Evolutionary conservation across 1,140 invertebrate species (phyloP), one percentile per base, ranked within the genome.

Genomic region (Aphis craccivora): DNA sequence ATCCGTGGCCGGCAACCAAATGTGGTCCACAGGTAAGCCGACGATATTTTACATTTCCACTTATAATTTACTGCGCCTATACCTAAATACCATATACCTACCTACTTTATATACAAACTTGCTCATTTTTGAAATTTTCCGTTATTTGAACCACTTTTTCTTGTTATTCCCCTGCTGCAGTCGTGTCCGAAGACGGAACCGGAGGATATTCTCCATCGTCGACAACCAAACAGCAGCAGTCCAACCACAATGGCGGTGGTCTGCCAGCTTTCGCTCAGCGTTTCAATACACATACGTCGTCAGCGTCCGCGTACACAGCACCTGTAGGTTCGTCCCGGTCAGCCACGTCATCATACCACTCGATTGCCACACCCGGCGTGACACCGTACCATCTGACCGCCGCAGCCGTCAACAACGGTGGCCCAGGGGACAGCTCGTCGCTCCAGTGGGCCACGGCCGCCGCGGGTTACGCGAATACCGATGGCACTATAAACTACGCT

Each of bases 361-460:
- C 91, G 60, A 84, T 92, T n/a, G 37, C 67, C 18, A 37, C 91
- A 30, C n/a, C 76, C 45, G 81, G 45, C 23, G 91, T 67, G 9
- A 30, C 40, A 2, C 91, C 89, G 0, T 60, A 90, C 67, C 81
- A 93, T n/a, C n/a, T 93, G 51, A 55, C 91, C 1, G 8, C 90
- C 20, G 4, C 91, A 30, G 40, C 43, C n/a, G 40, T 81, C 67
- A 97, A 97, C 94, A 96, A 98, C 40, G 95, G 96, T 86, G 93
- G 53, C 23, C 43, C 89, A 20, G 43, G 45, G 0, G 86, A 89
- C 40, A n/a, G 25, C 6, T 43, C 93, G 2, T 40, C 81, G n/a
- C 81, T 89, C 18, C 81, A 76, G 89, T 90, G 88, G 89, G 89
- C 86, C 43, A 9, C 89, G 37, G 25, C 53, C 37, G 89, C 51